These are phyloP conservation scores for Amaurobius ferox DNA, from an alignment of 2,888 invertebrate genomes.

Conservation along the genomic window DNA sequence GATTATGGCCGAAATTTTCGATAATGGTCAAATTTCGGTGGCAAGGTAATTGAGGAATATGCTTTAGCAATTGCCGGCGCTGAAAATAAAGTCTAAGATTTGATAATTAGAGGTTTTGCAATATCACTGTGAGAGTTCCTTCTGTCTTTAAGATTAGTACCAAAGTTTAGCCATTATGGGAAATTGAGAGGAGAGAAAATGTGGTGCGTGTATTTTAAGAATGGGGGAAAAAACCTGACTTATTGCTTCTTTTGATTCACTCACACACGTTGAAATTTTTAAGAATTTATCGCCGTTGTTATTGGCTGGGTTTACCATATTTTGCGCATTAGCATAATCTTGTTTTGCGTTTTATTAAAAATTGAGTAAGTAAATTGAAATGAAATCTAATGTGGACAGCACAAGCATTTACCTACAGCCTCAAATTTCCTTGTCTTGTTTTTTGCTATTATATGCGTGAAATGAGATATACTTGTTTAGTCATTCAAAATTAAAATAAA, in stretches of 20 bases:
- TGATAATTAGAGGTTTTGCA: conserved; percentile 10
- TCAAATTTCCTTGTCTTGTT: too few relatives aligned
- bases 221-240: background rate
- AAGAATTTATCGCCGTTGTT: background rate
- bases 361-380: too few relatives aligned
- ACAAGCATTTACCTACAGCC: too few relatives aligned
- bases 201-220: background rate
- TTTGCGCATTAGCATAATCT: background rate
- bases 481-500: too few relatives aligned
- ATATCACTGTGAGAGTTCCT: background rate
- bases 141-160: conserved; percentile 5
- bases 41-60: background rate
- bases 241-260: background rate
- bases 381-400: too few relatives aligned
- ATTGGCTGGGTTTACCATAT: background rate
- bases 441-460: too few relatives aligned
- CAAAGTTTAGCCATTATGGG: background rate
- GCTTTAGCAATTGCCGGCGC: background rate
- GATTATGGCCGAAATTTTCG: conserved; percentile 37
- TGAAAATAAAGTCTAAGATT: conserved; percentile 12
- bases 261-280: background rate
- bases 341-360: too few relatives aligned
- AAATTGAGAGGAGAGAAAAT: background rate
- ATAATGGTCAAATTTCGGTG: background rate
- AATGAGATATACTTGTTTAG: too few relatives aligned